Evolutionary conservation across 2,888 invertebrate genomes (phyloP).

Genomic region (Chouioia cunea): DNA sequence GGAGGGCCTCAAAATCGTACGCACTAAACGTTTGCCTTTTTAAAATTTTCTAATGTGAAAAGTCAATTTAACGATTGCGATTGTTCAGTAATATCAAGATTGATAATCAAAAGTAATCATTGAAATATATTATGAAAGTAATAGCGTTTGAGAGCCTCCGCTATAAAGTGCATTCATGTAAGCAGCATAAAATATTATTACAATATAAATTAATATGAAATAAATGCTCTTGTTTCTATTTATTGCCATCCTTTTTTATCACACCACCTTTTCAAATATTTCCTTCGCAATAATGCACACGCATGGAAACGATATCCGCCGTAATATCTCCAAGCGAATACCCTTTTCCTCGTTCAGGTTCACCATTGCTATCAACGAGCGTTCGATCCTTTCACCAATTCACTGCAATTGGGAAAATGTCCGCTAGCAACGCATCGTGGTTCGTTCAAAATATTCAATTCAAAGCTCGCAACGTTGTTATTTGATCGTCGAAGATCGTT

Average conservation of each 20-base stretch:
- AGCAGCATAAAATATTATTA: slow-evolving; percentile 44
- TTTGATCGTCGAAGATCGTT: no score
- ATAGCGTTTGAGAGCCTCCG: slow-evolving; percentile 41
- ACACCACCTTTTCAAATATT: no score
- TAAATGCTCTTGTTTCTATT: neutral
- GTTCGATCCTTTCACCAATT: no score
- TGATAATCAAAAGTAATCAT: slow-evolving; percentile 23
- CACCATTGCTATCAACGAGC: no score
- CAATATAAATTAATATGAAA: slow-evolving; percentile 47
- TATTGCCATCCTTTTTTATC: neutral
- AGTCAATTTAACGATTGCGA: slow-evolving; percentile 27
- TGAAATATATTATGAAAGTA: slow-evolving; percentile 15
- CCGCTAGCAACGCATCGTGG: no score
- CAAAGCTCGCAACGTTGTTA: no score
- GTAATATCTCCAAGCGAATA: no score
- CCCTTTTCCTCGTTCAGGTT: no score
- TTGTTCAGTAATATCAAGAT: slow-evolving; percentile 14
- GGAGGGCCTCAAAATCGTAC: slow-evolving; percentile 37
- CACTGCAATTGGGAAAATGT: no score
- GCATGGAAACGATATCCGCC: no score
- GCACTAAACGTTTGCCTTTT: neutral
- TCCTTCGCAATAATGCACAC: no score
- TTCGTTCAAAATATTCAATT: no score
- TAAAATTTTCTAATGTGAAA: slow-evolving; percentile 1
- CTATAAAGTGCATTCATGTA: slow-evolving; percentile 43